Base-by-base conservation (phyloP, 2,797 vertebrate species). In the Cryptoblepharus egeriae region DNA sequence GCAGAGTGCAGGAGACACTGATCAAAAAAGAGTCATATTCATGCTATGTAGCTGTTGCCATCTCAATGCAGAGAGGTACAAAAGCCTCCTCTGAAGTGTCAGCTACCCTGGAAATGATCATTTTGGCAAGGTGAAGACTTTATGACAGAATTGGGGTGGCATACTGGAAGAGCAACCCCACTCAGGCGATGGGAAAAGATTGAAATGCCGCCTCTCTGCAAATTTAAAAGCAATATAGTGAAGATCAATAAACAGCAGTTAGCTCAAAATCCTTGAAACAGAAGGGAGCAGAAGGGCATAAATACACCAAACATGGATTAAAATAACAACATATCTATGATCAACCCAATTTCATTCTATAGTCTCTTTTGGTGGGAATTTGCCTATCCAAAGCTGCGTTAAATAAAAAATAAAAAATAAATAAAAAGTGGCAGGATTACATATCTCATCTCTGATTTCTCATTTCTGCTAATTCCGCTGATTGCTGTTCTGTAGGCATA, bases 1-100 rank as follows among this genome's bases (percentile, higher is more conserved):
- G 64, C 89, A 37, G 89, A 82, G 45, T 64, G 87, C 85, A 85
- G 88, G 88, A 83, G 90, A 92, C 84, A 87, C 75, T 2, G 88
- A 91, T 92, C 57, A 30, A 93, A 86, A 77, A 87, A 86, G 57
- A 83, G 72, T 57, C 79, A 69, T 67, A 80, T 86, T 70, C 86
- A 88, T 81, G 75, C 15, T 75, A 85, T 22, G 73, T 20, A 5
- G 37, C 1, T 9, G 20, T 58, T 63, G 58, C 80, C 87, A 85
- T 81, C 45, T 70, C 35, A 79, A 65, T 64, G 64, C 0, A 0
- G 42, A 72, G 49, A 52, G 49, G 49, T 52, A 52, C n/a, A 37
- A 0, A 0, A 22, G 85, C 77, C 80, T 77, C 72, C 86, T 60
- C 71, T 77, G 15, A 45, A 5, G 0, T 4, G 1, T 39, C 72